Conservation (phyloP, 2,113 vertebrate species). For the Muntiacus reevesi region DNA sequence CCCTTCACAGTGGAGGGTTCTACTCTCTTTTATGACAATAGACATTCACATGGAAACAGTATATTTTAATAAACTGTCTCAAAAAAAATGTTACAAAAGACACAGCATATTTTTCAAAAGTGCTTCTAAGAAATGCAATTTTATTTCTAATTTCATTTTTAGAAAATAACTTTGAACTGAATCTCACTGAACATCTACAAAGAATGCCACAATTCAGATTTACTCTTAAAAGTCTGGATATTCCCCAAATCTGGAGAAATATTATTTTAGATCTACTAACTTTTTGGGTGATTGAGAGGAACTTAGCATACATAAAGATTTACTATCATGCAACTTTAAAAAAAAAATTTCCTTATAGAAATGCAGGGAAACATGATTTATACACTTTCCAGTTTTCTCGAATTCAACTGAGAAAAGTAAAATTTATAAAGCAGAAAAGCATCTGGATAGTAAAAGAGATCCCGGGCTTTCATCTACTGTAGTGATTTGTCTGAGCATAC, state of each 20-base stretch:
- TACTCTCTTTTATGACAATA: not conserved
- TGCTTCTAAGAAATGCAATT: not conserved
- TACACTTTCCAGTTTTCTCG: not conserved
- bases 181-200: not conserved
- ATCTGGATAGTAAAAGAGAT: conserved; percentile 54
- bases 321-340: not conserved
- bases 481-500: conserved; percentile 59
- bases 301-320: not conserved
- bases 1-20: not conserved
- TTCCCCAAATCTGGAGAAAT: not conserved
- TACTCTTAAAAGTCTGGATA: not conserved
- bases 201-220: not conserved
- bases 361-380: conserved; percentile 43
- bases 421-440: conserved; percentile 65
- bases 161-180: conserved; percentile 20
- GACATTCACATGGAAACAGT: not conserved
- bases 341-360: not conserved
- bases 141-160: conserved; percentile 5
- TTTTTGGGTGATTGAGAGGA: not conserved
- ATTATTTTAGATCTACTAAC: not conserved
- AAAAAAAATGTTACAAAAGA: not conserved
- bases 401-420: conserved; percentile 49
- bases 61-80: not conserved
- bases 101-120: not conserved
- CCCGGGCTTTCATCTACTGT: conserved; percentile 62